These are phyloP conservation scores for Ladona fulva DNA, from an alignment of 1,140 invertebrate genomes.

Conservation along the genomic window DNA sequence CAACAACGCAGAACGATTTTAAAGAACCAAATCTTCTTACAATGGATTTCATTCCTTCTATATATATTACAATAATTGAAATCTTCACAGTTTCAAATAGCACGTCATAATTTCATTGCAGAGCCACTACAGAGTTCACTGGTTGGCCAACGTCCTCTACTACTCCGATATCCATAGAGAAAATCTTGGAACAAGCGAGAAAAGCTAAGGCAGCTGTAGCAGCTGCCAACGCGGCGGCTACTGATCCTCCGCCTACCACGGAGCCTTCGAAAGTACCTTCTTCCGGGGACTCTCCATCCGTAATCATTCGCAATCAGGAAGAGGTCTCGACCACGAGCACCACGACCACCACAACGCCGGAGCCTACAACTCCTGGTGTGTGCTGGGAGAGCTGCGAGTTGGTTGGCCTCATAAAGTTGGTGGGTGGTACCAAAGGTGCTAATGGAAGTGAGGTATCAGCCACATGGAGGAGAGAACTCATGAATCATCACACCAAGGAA, in stretches of 20 bases:
- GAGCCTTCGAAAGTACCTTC: constrained; percentile 27
- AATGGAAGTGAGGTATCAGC: constrained; percentile 31
- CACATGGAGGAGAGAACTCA: constrained; percentile 73
- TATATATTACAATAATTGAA: too few species aligned
- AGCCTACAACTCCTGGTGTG: constrained; percentile 68
- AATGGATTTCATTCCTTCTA: too few species aligned
- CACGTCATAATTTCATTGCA: constrained; percentile 30
- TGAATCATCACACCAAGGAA: constrained; percentile 75
- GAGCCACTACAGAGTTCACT: constrained; percentile 77
- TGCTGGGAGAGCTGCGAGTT: constrained; percentile 71
- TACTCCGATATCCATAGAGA: constrained; percentile 73
- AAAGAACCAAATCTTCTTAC: too few species aligned
- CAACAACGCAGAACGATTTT: too few species aligned
- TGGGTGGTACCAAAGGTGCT: constrained; percentile 43
- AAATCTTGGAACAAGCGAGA: constrained; percentile 57
- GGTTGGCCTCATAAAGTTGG: constrained; percentile 71
- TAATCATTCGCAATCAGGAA: constrained; percentile 42
- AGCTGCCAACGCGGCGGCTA: constrained; percentile 32
- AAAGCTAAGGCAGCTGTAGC: constrained; percentile 47
- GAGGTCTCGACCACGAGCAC: constrained; percentile 63
- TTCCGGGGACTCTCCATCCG: constrained; percentile 27
- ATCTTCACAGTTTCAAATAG: constrained; percentile 17
- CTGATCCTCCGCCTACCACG: constrained; percentile 23
- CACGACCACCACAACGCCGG: constrained; percentile 59
- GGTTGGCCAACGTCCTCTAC: constrained; percentile 79